Evolutionary conservation across 2,888 invertebrate species (phyloP).

Genomic region (Drosophila mulleri): DNA sequence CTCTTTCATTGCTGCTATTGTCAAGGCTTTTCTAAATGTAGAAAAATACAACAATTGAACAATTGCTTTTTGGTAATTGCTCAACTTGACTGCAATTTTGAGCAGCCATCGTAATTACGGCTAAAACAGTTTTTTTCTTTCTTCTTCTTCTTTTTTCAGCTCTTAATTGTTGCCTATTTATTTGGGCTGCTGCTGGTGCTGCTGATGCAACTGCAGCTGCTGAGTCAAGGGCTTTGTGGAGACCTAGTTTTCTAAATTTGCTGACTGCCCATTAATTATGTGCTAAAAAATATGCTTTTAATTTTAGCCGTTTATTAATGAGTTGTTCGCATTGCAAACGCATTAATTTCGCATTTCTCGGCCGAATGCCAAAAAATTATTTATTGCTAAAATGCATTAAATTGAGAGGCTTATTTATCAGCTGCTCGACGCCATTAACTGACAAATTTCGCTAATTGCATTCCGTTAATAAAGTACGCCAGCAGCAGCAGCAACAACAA

Average conservation of each 20-base stretch:
- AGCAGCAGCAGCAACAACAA: slow-evolving; percentile 1
- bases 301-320: slow-evolving; percentile 73
- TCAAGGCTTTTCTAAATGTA: slow-evolving; percentile 26
- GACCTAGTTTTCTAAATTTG: slow-evolving; percentile 50
- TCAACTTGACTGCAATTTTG: slow-evolving; percentile 65
- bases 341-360: slow-evolving; percentile 56
- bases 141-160: slow-evolving; percentile 5
- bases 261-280: slow-evolving; percentile 53
- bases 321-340: slow-evolving; percentile 56
- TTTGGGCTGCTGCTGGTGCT: slow-evolving; percentile 20
- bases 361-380: slow-evolving; percentile 55
- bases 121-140: slow-evolving; percentile 20
- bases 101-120: slow-evolving; percentile 55
- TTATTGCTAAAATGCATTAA: slow-evolving; percentile 81
- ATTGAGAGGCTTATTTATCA: slow-evolving; percentile 82
- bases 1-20: slow-evolving; percentile 11
- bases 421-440: slow-evolving; percentile 75
- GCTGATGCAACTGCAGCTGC: slow-evolving; percentile 9
- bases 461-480: slow-evolving; percentile 77
- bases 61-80: slow-evolving; percentile 56
- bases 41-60: slow-evolving; percentile 49
- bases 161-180: slow-evolving; percentile 62
- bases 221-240: slow-evolving; percentile 37
- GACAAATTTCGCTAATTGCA: slow-evolving; percentile 79
- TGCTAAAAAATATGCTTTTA: slow-evolving; percentile 60